phyloP scores from a whole-genome alignment of 2,797 vertebrate genomes.

The Emydoidea blandingii region DNA sequence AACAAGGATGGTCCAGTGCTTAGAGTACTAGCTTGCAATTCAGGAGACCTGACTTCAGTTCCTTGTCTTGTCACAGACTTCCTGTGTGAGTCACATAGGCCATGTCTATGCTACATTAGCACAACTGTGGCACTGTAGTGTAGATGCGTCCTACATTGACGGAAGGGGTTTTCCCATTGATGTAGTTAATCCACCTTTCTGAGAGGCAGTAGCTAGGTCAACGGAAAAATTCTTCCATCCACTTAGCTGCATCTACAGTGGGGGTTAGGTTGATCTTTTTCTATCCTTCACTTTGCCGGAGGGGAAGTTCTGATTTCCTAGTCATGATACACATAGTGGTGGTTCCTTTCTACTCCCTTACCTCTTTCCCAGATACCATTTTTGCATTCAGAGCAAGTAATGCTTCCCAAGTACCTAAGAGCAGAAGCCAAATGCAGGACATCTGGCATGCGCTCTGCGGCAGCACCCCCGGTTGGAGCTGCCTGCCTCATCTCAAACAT shows the following conservation, averaged over 20 bases:
- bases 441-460: too few species aligned
- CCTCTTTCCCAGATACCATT: too few species aligned
- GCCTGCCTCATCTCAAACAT: background rate
- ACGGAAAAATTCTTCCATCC: background rate
- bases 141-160: background rate
- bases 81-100: background rate
- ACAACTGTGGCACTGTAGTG: background rate
- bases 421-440: too few species aligned
- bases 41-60: background rate
- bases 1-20: background rate
- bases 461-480: too few species aligned
- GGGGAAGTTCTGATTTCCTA: rapidly evolving
- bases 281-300: rapidly evolving
- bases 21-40: background rate
- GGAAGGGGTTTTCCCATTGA: background rate
- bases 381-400: too few species aligned
- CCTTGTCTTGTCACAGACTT: background rate
- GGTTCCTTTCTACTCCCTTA: too few species aligned
- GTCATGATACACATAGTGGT: rapidly evolving
- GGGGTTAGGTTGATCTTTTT: background rate
- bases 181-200: background rate
- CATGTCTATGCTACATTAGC: background rate
- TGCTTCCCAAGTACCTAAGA: too few species aligned
- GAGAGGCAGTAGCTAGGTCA: background rate
- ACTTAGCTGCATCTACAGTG: background rate